phyloP scores from a whole-genome alignment of 2,797 vertebrate species.

The Ibycter americanus region DNA sequence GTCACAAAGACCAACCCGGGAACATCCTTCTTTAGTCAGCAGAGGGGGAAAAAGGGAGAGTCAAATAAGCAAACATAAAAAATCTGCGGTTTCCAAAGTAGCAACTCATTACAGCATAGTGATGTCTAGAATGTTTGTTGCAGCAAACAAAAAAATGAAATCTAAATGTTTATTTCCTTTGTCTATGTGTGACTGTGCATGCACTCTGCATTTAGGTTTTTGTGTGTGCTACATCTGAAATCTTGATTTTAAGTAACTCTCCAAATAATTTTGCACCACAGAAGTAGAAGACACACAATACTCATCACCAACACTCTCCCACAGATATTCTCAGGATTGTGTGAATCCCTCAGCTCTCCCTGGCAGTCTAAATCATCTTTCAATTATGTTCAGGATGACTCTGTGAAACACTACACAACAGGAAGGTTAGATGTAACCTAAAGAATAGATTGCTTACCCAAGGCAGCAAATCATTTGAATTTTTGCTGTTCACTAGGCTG shows the following conservation, averaged over 20 bases:
- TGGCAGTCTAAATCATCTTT: not conserved
- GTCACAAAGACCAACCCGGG: not conserved
- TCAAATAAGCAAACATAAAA: not conserved
- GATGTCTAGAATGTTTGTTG: not conserved
- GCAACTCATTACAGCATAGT: not conserved
- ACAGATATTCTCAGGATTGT: not conserved
- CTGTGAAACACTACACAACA: not conserved
- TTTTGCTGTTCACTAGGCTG: not conserved
- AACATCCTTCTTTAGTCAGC: not conserved
- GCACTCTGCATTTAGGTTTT: not conserved
- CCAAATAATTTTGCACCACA: not conserved
- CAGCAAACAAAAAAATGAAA: not conserved
- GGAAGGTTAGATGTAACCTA: not conserved
- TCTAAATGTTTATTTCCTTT: not conserved
- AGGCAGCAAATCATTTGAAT: not conserved
- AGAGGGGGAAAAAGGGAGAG: not conserved
- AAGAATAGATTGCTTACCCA: not conserved
- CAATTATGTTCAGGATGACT: not conserved
- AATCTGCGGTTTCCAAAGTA: not conserved
- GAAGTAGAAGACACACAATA: not conserved
- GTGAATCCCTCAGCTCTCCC: not conserved
- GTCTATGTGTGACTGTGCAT: rapidly evolving
- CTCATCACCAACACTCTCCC: not conserved
- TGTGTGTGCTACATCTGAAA: not conserved
- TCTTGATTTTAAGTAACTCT: not conserved